Percentiles rank a stretch among this genome's conserved stretches.
phyloP scores from a whole-genome alignment of 2,888 invertebrate genomes.

The Oegoconia quadripuncta region DNA sequence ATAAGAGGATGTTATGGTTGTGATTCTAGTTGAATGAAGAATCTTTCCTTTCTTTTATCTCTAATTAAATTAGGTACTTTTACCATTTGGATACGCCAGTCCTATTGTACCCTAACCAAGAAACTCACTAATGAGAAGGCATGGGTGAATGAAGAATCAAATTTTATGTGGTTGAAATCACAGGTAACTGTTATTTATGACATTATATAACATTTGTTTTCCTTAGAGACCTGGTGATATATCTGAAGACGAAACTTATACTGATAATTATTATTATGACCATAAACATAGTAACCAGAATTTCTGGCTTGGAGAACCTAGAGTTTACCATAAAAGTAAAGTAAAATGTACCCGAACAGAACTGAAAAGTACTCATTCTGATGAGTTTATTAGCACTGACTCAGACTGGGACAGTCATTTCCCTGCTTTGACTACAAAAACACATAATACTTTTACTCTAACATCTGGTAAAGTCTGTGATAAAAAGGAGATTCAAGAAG shows the following conservation, averaged over 20 bases:
- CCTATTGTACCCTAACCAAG: too few relatives aligned
- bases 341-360: constrained; percentile 40
- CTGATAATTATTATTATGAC: constrained; percentile 44
- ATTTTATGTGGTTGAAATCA: too few relatives aligned
- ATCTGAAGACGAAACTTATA: constrained; percentile 59
- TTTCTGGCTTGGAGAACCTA: constrained; percentile 62
- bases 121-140: too few relatives aligned
- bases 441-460: constrained; percentile 67
- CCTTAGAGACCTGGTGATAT: constrained; percentile 58
- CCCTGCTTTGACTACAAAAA: constrained; percentile 64
- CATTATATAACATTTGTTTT: constrained; percentile 11
- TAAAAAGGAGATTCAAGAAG: constrained; percentile 54
- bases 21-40: too few relatives aligned
- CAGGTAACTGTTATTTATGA: too few relatives aligned
- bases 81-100: not conserved
- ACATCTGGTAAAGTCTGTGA: constrained; percentile 57
- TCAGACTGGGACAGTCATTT: constrained; percentile 71
- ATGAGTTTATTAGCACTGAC: constrained; percentile 62
- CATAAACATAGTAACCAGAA: constrained; percentile 38
- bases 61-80: not conserved
- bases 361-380: constrained; percentile 46
- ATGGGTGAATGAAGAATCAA: too few relatives aligned
- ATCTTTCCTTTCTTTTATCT: not conserved
- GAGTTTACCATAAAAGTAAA: constrained; percentile 64
- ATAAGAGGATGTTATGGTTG: too few relatives aligned